A percentile compares a stretch with the other conserved stretches of the same genome.
Conservation (phyloP, 2,797 vertebrate genomes). For the Acrossocheilus wenchowensis region DNA sequence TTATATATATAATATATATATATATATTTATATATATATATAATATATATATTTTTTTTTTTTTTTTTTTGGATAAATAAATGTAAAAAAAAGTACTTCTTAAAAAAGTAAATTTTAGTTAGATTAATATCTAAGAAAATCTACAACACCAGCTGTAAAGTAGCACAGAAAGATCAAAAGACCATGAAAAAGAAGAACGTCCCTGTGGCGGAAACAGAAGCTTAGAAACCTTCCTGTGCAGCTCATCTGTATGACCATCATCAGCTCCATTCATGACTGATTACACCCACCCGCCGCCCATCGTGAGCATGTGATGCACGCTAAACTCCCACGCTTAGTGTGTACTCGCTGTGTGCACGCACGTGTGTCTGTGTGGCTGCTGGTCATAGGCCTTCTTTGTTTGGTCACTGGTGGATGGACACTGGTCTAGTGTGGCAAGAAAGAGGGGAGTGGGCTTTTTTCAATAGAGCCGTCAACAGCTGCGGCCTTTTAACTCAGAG, state of each 20-base stretch:
- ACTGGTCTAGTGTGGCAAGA: constrained; percentile 30
- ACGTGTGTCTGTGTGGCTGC: constrained; percentile 37
- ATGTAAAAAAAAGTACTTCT: no score
- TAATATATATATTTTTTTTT: no score
- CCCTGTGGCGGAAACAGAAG: constrained; percentile 30
- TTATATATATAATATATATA: no score
- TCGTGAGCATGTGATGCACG: constrained; percentile 45
- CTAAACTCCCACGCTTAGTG: constrained; percentile 37
- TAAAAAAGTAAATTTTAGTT: background rate
- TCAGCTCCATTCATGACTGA: constrained; percentile 31
- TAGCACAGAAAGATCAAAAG: background rate
- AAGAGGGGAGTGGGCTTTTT: constrained; percentile 23
- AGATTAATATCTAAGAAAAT: background rate
- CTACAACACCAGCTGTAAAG: background rate
- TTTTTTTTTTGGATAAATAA: no score
- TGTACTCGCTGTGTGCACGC: constrained; percentile 27
- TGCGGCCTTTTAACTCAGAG: constrained; percentile 31
- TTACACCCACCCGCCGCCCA: constrained; percentile 30
- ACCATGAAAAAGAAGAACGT: background rate
- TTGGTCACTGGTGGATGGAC: constrained; percentile 30
- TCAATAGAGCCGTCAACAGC: constrained; percentile 36
- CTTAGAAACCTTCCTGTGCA: background rate
- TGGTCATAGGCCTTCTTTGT: constrained; percentile 32
- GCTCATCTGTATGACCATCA: constrained; percentile 36
- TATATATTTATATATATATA: no score